Base-by-base conservation (phyloP, 1,140 invertebrate genomes). In the Rhyzopertha dominica region DNA sequence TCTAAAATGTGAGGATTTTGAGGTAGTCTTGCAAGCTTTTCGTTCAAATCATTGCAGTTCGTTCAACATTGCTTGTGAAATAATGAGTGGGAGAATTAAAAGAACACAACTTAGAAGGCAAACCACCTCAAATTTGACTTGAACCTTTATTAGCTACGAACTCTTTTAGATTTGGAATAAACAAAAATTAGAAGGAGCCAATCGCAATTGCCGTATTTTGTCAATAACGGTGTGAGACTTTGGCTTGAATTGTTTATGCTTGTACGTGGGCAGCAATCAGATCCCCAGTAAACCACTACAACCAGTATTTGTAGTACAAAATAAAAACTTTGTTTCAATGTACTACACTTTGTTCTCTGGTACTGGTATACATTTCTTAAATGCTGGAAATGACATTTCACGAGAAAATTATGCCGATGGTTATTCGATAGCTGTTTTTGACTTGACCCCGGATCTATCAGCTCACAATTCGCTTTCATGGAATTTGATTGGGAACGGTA, bases 271-370 rank as follows among this genome's bases (percentile, higher is more conserved):
- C 48, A 60, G 61, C n/a, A 23, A 51, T 7, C 54, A 62, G 47
- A 30, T 61, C 3, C 50, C 62, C 1, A 41, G 41, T 5, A 47
- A 48, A 40, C 39, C 54, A 1, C 20, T 63, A 19, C 48, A 54
- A 37, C 54, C 54, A 0, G 17, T 43, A 23, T 63, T 56, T 31
- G 18, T 19, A 2, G 26, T 18, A 30, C 19, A 40, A 9, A 32
- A 42, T 28, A 18, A 14, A n/a, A 12, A 46, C 5, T 58, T 51
- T 46, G 42, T 59, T 17, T 49, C 54, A 10, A 36, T 53, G 5
- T 65, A 64, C 46, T 58, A 69, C 32, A 68, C 63, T 3, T 40
- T 70, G 7, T 70, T 65, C 38, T 61, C 59, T 1, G 66, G 61
- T 10, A 65, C 58, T n/a, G 62, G 56, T 2, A 57, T 64, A 16